Evolutionary conservation across 2,888 invertebrate genomes (phyloP).

Genomic region (Eilema sororculum): DNA sequence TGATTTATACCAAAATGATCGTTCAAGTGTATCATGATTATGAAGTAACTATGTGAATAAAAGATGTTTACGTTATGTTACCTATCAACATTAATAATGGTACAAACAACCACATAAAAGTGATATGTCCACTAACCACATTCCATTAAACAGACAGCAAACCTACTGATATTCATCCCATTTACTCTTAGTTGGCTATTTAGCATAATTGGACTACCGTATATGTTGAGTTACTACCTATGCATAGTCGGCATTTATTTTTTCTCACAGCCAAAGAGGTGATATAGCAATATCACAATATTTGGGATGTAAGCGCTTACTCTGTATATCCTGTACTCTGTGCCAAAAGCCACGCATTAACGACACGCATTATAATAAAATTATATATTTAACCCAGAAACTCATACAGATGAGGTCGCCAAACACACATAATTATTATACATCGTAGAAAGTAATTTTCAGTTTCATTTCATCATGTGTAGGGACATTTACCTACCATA

Average conservation of each 20-base stretch:
- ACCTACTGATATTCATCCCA: neutral
- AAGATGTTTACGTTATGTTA: neutral
- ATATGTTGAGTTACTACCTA: neutral
- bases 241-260: neutral
- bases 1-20: too few relatives aligned
- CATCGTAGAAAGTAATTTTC: neutral
- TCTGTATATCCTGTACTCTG: neutral
- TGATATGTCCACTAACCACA: neutral
- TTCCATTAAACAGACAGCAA: neutral
- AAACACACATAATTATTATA: neutral
- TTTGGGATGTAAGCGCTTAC: neutral
- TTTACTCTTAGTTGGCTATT: neutral
- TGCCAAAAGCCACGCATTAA: neutral
- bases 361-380: conserved; percentile 4
- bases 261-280: neutral
- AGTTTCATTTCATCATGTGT: neutral
- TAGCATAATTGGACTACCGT: neutral
- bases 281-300: neutral
- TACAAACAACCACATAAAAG: neutral
- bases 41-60: neutral
- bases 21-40: neutral
- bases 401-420: neutral
- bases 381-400: conserved; percentile 3
- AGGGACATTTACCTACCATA: neutral
- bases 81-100: neutral